Evolutionary conservation across 30 jellyfish, hydroid and myxozoan genomes (phyloP), one percentile per base, ranked within the genome.

Genomic region (Aurelia sp.): DNA sequence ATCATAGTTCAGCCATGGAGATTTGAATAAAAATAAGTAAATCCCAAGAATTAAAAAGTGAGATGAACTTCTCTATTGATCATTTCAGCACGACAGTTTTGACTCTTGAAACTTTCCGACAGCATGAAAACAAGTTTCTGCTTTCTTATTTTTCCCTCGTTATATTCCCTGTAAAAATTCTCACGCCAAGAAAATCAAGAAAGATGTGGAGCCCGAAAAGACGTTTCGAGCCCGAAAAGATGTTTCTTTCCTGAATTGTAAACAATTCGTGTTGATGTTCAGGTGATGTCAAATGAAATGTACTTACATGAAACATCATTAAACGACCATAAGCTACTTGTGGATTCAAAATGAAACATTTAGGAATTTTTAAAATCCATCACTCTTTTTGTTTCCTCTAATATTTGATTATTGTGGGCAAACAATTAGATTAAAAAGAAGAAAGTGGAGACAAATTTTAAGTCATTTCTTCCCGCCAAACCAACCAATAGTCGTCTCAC

Each of bases 301-400:
- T 57, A 27, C 33, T 76, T 24, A 76, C 33, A 21, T 41, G 20
- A 40, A 62, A 57, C 3, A 27, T 27, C 33, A 27, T 27, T 74
- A 69, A 16, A 0, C 13, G 52, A 35, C 77, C 80, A 33, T 69
- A 68, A 82, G 86, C 92, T 41, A 33, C 76, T 82, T 82, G 48
- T 27, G 75, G 92, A 20, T 71, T 8, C 38, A 44, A 9, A 12
- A 67, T 67, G 81, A 81, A 67, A 51, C 50, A 31, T 21, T 61
- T 58, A 69, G 86, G 84, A 68, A 35, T 41, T 70, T 22, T 33
- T 52, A 13, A 69, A 27, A 33, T 35, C 86, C 60, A 53, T 47
- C 17, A 35, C 0, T 41, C 86, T 50, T 9, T 44, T 70, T 81
- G 92, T 68, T 31, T 18, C 80, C 60, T 67, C 72, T 15, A 63